Conservation (phyloP, 2,888 invertebrate species). For the Synergus gifuensis region DNA sequence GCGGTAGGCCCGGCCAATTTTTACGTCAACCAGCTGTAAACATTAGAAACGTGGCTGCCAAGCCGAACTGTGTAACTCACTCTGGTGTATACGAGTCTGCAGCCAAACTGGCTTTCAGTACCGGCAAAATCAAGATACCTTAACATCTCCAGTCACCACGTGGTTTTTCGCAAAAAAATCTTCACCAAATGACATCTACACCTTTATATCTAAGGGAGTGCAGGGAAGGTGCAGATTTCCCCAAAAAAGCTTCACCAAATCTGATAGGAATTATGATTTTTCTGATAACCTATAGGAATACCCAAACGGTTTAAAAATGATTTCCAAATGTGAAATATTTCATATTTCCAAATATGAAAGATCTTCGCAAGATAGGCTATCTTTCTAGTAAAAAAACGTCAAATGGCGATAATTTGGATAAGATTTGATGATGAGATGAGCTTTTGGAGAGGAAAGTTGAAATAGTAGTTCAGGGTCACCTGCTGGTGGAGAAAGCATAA, state of each 20-base stretch:
- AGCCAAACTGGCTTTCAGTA: conserved; percentile 49
- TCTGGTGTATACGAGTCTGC: conserved; percentile 51
- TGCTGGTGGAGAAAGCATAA: conserved; percentile 34
- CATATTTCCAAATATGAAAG: too few species aligned
- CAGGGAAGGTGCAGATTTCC: too few species aligned
- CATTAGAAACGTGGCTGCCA: conserved; percentile 74
- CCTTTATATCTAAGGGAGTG: neutral
- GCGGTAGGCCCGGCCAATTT: conserved; percentile 74
- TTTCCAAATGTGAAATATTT: too few species aligned
- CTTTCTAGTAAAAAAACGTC: neutral
- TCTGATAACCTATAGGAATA: neutral
- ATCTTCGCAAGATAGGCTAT: neutral
- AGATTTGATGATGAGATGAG: neutral
- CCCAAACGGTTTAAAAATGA: neutral
- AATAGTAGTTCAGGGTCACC: conserved; percentile 6
- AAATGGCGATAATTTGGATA: neutral
- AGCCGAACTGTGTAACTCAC: conserved; percentile 60
- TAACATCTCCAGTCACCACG: conserved; percentile 19
- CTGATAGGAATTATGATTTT: neutral
- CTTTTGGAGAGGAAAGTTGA: conserved; percentile 1
- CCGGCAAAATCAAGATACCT: conserved; percentile 48
- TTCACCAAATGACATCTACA: neutral
- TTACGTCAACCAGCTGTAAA: conserved; percentile 73
- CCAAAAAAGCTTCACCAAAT: neutral
- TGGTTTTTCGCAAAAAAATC: neutral